Evolutionary conservation across 2,113 vertebrate species (phyloP).

Genomic region (Hydrochoerus hydrochaeris): DNA sequence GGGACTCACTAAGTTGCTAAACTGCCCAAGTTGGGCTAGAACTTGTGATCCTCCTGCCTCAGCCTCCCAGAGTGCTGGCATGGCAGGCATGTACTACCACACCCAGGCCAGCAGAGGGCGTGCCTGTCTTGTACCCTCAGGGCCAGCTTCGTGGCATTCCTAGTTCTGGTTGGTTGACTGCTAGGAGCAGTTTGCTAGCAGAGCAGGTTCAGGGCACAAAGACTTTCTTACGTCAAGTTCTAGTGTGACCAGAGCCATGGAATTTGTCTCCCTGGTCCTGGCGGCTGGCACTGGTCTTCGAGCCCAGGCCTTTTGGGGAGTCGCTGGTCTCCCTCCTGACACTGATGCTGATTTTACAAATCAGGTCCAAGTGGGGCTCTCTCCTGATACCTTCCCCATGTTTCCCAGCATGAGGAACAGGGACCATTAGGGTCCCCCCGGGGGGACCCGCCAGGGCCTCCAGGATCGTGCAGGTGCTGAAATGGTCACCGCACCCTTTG

Average conservation of each 20-base stretch:
- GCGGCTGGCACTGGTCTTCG: background rate
- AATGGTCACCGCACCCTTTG: background rate
- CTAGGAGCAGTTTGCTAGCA: background rate
- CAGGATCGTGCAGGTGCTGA: background rate
- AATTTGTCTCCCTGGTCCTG: background rate
- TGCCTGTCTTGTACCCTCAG: background rate
- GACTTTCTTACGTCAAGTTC: too few species aligned
- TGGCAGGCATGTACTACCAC: background rate
- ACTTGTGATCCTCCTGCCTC: background rate
- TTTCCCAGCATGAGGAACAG: background rate
- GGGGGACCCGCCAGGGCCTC: background rate
- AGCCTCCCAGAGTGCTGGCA: background rate
- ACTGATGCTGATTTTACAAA: background rate
- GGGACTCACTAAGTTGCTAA: background rate
- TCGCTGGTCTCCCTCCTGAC: rapidly evolving
- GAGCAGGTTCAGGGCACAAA: background rate
- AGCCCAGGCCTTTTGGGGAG: background rate
- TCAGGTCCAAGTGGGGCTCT: background rate
- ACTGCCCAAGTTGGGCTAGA: background rate
- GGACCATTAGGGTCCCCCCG: background rate
- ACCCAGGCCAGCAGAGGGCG: background rate
- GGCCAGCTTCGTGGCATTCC: background rate
- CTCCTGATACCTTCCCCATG: rapidly evolving
- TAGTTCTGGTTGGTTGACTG: background rate
- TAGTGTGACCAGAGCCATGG: rapidly evolving